phyloP scores from a whole-genome alignment of 1,140 invertebrate species.

The Dendroctonus ponderosae region DNA sequence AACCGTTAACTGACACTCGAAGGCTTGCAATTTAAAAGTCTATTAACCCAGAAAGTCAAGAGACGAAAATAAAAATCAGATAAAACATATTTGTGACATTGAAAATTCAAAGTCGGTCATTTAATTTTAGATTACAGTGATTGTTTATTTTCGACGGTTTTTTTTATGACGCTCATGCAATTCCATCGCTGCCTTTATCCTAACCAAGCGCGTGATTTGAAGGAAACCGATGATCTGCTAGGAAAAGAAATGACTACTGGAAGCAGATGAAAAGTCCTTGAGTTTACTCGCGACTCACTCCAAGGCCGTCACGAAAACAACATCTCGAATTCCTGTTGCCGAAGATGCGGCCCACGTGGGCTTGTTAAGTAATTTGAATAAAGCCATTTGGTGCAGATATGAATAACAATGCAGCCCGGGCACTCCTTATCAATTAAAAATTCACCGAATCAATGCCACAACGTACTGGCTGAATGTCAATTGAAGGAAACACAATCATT shows the following conservation, averaged over 20 bases:
- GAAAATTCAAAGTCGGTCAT: constrained; percentile 8
- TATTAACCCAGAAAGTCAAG: constrained; percentile 13
- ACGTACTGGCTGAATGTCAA: background rate
- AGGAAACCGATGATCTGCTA: background rate
- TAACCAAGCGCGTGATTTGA: background rate
- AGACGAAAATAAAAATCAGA: constrained; percentile 17
- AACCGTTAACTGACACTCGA: background rate
- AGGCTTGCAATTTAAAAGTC: constrained; percentile 14
- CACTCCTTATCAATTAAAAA: constrained; percentile 1
- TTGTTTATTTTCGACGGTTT: background rate
- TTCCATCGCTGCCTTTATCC: background rate
- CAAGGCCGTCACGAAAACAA: constrained; percentile 8
- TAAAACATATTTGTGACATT: constrained; percentile 21
- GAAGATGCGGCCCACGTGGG: constrained; percentile 11
- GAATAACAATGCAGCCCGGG: constrained; percentile 9
- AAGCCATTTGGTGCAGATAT: constrained; percentile 1
- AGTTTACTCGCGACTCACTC: background rate
- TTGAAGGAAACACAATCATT: background rate
- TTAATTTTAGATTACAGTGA: constrained; percentile 8
- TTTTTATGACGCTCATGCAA: background rate
- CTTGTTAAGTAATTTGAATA: constrained; percentile 16
- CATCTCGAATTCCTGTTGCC: constrained; percentile 4
- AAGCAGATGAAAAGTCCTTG: background rate
- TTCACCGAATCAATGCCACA: background rate
- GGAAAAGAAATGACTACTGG: background rate